Evolutionary conservation across 2,888 invertebrate species (phyloP), one percentile per base, ranked within the genome.

Genomic region (Smittia aterrima): DNA sequence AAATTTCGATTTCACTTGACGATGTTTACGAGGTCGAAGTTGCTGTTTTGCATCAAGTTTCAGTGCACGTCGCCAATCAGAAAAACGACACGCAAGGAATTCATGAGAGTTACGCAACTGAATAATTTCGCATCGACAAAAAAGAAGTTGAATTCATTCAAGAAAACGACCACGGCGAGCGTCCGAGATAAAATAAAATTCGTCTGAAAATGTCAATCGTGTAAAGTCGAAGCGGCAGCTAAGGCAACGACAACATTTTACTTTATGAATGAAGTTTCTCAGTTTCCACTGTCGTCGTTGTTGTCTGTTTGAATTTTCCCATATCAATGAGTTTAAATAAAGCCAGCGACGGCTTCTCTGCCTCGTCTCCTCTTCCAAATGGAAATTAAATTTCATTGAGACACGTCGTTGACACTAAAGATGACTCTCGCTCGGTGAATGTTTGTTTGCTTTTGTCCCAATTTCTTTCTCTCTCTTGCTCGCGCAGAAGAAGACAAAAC

Each of bases 121-220:
- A 47, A 47, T 47, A 32, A 32, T 32, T 32, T 32, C 32, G 32
- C 32, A 32, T 32, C 32, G 32, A 32, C 32, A 32, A 32, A 32
- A 32, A 32, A 32, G 32, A 32, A 32, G 32, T 32, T 11, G 47
- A 47, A 11, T 58, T 58, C 58, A 58, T 58, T 58, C 58, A 58
- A 58, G 22, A 58, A 47, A 58, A 13, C 22, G 22, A 1, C 22
- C 7, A 58, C 18, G 58, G 22, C 20, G n/a, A 22, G n/a, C 18
- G 1, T 58, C 47, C 47, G 22, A 58, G 58, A 22, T 58, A 58
- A 47, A n/a, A 47, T n/a, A n/a, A 58, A 58, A 47, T 4, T 58
- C 58, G 58, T 22, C 58, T 66, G 27, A 66, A 66, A 66, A 66
- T 66, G 66, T 66, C 66, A 66, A 66, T 66, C 66, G 66, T 38